Conservation (phyloP, 2,797 vertebrate genomes). For the Erpetoichthys calabaricus region DNA sequence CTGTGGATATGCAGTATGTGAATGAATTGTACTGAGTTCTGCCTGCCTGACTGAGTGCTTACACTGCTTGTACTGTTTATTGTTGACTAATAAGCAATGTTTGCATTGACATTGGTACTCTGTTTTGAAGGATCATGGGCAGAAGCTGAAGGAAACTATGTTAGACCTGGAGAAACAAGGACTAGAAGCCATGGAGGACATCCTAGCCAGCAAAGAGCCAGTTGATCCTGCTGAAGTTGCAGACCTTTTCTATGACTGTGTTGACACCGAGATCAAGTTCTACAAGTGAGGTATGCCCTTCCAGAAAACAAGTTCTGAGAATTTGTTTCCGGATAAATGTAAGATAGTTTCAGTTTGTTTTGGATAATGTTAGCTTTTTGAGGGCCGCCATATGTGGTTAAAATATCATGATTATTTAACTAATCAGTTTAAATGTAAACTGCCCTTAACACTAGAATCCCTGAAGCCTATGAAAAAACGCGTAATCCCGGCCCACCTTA, state of each 20-base stretch:
- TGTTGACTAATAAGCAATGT: neutral
- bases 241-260: conserved; percentile 66
- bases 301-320: neutral
- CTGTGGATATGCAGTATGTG: too few species aligned
- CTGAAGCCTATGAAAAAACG: too few species aligned
- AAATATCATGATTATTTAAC: too few species aligned
- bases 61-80: neutral
- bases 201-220: conserved; percentile 39
- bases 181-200: conserved; percentile 58
- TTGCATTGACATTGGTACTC: neutral
- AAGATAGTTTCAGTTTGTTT: too few species aligned
- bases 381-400: too few species aligned
- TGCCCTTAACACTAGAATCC: too few species aligned
- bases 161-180: conserved; percentile 57
- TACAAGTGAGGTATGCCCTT: conserved; percentile 52
- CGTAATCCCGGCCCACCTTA: too few species aligned
- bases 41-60: neutral
- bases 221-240: conserved; percentile 49
- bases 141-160: conserved; percentile 49
- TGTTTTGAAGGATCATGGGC: conserved; percentile 43
- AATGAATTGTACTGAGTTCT: too few species aligned
- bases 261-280: conserved; percentile 65
- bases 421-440: too few species aligned
- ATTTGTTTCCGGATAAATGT: too few species aligned
- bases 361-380: too few species aligned